Base-by-base conservation (phyloP, 2,888 invertebrate genomes). In the Rhodophaea formosa region DNA sequence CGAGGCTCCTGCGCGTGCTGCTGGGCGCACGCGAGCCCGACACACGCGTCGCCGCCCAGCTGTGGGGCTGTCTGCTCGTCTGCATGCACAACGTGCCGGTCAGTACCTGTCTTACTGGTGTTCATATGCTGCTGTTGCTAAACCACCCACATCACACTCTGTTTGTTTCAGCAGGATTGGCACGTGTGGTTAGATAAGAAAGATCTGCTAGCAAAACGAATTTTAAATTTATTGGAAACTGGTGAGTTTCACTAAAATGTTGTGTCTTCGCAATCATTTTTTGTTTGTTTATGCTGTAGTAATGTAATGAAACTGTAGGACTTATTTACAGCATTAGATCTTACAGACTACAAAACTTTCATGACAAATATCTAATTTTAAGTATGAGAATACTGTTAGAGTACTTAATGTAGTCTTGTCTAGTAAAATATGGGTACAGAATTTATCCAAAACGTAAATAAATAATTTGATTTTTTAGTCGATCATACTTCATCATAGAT, bases 21-120 rank as follows among this genome's bases (percentile, higher is more conserved):
- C 64, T 74, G 58, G 44, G 56, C 6, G 66, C 55, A 8, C 59
- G 64, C 54, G 71, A 70, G 32, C 5, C 47, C n/a, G 52, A 56
- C 59, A 47, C 69, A 42, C 59, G 53, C 3, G 62, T 60, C 47
- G 88, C 95, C 53, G 91, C 94, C 0, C 88, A 93, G 62, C 92
- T 96, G 23, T 97, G 97, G 97, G 95, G 95, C 69, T 94, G 95
- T 57, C 90, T 94, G 61, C 84, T 97, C 47, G 83, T 94, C 42
- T 79, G 93, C 52, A 91, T 95, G 65, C 62, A 64, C 30, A 58
- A 58, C 39, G 63, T 69, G 17, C 65, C 67, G 72, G 75, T 72
- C 12, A 1, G 39, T n/a, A 6, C 12, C 12, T 12, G 2, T n/a
- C n/a, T n/a, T 39, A 39, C 12, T 35, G 35, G 10, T 35, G 0